A percentile compares a stretch with the other conserved stretches of the same genome.
phyloP scores from a whole-genome alignment of 2,113 vertebrate species.

The Pangasianodon hypophthalmus region DNA sequence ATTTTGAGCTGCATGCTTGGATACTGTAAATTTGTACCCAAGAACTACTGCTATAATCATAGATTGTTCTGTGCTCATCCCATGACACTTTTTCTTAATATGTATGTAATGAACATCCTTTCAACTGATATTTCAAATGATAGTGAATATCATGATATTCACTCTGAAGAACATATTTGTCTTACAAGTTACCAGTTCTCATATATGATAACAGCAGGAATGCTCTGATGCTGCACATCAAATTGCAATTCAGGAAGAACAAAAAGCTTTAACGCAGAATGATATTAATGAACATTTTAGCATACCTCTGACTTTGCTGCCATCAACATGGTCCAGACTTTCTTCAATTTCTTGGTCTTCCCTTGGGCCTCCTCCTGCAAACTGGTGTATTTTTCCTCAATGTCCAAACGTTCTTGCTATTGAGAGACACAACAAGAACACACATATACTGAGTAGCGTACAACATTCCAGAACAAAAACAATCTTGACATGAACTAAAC shows the following conservation, averaged over 20 bases:
- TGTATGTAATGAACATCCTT: not conserved
- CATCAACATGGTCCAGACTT: slow-evolving; percentile 99
- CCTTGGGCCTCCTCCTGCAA: slow-evolving; percentile 98
- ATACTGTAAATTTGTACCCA: not conserved
- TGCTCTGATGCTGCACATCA: not conserved
- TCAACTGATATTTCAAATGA: not conserved
- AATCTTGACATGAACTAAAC: not conserved
- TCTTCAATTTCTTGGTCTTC: slow-evolving; percentile 98
- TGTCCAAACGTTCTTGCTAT: slow-evolving; percentile 97
- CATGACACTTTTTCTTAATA: not conserved
- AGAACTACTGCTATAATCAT: not conserved
- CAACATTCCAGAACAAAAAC: not conserved
- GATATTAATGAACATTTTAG: not conserved
- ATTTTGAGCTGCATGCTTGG: not conserved
- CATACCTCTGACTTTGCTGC: slow-evolving; percentile 95
- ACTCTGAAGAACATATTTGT: not conserved
- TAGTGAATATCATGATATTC: not conserved
- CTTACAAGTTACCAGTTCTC: not conserved
- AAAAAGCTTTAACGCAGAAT: not conserved
- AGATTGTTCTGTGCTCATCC: not conserved
- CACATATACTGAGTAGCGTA: not conserved
- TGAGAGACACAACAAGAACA: slow-evolving; percentile 4
- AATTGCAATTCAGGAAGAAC: not conserved
- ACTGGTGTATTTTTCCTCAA: slow-evolving; percentile 98
- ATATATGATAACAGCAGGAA: too few species aligned